phyloP scores from a whole-genome alignment of 2,797 vertebrate species.

The Chaetodon trifasciatus region DNA sequence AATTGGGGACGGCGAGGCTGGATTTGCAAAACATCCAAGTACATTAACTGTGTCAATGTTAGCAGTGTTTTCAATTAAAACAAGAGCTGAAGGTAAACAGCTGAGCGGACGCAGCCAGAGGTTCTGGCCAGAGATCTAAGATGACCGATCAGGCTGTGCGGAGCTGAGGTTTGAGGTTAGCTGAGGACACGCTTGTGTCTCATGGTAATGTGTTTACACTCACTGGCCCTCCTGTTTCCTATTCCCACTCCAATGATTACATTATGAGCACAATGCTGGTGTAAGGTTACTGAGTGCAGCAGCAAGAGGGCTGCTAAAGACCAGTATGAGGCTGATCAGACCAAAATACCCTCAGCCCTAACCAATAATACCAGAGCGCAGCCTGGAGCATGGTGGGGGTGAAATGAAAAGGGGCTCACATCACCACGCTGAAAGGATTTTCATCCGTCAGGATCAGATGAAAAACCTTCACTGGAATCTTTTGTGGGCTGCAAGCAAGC shows the following conservation, averaged over 20 bases:
- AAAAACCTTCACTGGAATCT: conserved; percentile 69
- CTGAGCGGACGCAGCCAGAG: conserved; percentile 74
- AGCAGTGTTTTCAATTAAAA: conserved; percentile 86
- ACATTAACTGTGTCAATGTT: conserved; percentile 85
- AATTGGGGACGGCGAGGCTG: conserved; percentile 51
- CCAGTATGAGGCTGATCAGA: conserved; percentile 65
- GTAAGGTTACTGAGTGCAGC: conserved; percentile 84
- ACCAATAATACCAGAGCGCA: conserved; percentile 62
- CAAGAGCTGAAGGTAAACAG: conserved; percentile 82
- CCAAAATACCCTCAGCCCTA: conserved; percentile 64
- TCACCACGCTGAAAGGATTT: conserved; percentile 66
- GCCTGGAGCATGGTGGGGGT: conserved; percentile 52
- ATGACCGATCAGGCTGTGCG: conserved; percentile 50
- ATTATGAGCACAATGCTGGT: conserved; percentile 85
- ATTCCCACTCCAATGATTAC: conserved; percentile 85
- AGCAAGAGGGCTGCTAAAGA: conserved; percentile 59
- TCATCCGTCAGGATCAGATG: conserved; percentile 73
- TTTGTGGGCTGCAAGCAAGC: conserved; percentile 69
- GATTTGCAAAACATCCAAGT: conserved; percentile 73
- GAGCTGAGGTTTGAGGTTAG: conserved; percentile 78
- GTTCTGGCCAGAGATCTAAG: conserved; percentile 78
- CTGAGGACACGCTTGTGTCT: conserved; percentile 82
- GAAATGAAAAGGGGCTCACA: conserved; percentile 74
- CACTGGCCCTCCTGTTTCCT: conserved; percentile 84
- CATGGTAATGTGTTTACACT: conserved; percentile 88